Evolutionary conservation across 2,888 invertebrate genomes (phyloP), one percentile per base, ranked within the genome.

Genomic region (Platycnemis pennipes): DNA sequence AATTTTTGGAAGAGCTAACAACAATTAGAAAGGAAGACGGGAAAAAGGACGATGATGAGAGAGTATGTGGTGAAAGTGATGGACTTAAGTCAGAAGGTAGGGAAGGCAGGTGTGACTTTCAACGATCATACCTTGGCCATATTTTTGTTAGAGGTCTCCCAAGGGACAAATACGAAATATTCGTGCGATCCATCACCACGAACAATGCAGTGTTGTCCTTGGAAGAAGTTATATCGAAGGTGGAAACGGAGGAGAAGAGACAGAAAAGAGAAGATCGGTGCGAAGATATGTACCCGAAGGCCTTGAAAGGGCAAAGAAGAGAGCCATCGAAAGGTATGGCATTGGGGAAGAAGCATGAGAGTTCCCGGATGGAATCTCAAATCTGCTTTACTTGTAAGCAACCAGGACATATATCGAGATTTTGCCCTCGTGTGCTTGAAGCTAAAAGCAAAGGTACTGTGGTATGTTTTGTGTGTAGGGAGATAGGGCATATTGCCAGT

Each of bases 91-190:
- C 86, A 19, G 3, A n/a, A 77, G 77, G 37, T 77, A 26, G 77
- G 77, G n/a, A 77, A 77, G 77, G 77, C 77, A 7, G n/a, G 77
- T 77, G 53, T 53, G 53, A 11, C 53, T 3, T 53, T 53, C 8
- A 53, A 53, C 13, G 53, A 7, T 53, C 53, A 53, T 53, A 53
- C 53, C 26, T 63, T 3, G 26, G n/a, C 63, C 63, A 63, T 63
- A 26, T 63, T 63, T 63, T 2, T 63, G 2, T 26, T 63, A 22
- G n/a, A 22, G 26, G 63, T 63, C 63, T 26, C 63, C 86, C 86
- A 86, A 86, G 86, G 86, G 86, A 86, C 42, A 86, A 86, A 22
- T 86, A 42, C n/a, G 86, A 86, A 44, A 86, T 86, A 86, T 86
- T 86, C 86, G 42, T 86, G 86, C 42, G 42, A 86, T 86, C 86